Evolutionary conservation across 2,888 invertebrate genomes (phyloP).

Genomic region (Beris morrisii): DNA sequence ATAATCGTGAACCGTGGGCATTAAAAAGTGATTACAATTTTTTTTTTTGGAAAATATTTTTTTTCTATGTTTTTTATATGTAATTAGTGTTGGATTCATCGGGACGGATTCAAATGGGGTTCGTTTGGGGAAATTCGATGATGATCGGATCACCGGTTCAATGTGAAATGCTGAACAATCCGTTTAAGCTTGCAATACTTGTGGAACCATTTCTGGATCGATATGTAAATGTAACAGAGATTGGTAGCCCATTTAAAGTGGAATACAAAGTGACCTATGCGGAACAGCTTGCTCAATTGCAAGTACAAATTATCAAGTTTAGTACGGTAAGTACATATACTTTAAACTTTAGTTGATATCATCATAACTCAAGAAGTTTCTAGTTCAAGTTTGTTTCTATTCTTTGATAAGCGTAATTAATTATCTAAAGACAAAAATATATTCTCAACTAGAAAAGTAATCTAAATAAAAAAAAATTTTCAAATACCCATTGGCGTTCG

Average conservation of each 20-base stretch:
- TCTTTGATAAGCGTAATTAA: no score
- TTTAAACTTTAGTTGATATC: neutral
- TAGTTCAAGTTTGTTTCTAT: no score
- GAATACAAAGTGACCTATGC: slow-evolving; percentile 1
- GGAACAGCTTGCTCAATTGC: neutral
- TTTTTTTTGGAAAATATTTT: no score
- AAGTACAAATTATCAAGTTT: neutral
- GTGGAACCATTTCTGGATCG: neutral
- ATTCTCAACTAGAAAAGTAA: no score
- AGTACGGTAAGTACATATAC: neutral
- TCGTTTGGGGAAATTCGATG: slow-evolving; percentile 2
- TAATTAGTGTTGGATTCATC: slow-evolving; percentile 5
- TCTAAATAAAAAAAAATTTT: no score
- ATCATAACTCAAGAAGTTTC: no score
- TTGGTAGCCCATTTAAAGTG: neutral
- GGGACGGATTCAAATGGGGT: neutral
- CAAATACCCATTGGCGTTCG: no score
- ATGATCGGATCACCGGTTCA: neutral
- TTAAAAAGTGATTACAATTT: neutral
- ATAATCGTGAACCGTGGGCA: neutral
- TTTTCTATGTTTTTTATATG: no score
- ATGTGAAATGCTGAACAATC: neutral
- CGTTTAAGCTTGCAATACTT: neutral
- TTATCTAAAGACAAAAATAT: no score
- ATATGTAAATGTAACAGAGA: neutral